A percentile compares a stretch with the other conserved stretches of the same genome.
phyloP scores from a whole-genome alignment of 1,140 invertebrate species.

The Mycetomoellerius zeteki region DNA sequence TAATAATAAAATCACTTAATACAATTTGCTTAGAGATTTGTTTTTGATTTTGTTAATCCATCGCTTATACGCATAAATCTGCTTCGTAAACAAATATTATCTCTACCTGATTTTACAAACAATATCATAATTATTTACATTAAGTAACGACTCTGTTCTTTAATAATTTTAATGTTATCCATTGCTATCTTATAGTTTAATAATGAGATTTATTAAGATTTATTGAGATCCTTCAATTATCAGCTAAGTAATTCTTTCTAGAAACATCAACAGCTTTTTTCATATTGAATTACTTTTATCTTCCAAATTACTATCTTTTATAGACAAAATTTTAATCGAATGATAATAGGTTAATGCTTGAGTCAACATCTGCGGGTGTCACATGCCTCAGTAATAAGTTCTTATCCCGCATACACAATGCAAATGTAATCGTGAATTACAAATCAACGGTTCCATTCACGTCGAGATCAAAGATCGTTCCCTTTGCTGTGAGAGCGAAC shows the following conservation, averaged over 20 bases:
- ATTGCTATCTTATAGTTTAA: background rate
- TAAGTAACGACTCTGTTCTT: background rate
- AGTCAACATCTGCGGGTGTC: background rate
- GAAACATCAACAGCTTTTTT: background rate
- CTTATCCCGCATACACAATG: background rate
- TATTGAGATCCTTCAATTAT: background rate
- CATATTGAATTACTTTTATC: background rate
- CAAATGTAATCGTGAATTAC: slow-evolving; percentile 19
- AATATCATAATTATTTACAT: background rate
- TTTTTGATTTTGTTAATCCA: background rate
- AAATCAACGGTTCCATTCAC: slow-evolving; percentile 24
- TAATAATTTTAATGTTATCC: background rate
- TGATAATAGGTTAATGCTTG: background rate
- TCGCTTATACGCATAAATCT: background rate
- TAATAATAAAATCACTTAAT: background rate
- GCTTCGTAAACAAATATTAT: background rate
- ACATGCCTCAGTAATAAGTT: background rate
- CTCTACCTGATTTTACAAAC: background rate
- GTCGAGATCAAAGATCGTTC: slow-evolving; percentile 16
- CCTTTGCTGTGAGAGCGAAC: slow-evolving; percentile 6
- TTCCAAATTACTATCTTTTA: background rate
- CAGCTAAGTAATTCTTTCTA: background rate
- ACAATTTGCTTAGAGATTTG: slow-evolving; percentile 1
- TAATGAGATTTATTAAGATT: background rate
- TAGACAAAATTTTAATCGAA: background rate